phyloP scores from a whole-genome alignment of 2,113 vertebrate species.

The Amphilophus citrinellus region DNA sequence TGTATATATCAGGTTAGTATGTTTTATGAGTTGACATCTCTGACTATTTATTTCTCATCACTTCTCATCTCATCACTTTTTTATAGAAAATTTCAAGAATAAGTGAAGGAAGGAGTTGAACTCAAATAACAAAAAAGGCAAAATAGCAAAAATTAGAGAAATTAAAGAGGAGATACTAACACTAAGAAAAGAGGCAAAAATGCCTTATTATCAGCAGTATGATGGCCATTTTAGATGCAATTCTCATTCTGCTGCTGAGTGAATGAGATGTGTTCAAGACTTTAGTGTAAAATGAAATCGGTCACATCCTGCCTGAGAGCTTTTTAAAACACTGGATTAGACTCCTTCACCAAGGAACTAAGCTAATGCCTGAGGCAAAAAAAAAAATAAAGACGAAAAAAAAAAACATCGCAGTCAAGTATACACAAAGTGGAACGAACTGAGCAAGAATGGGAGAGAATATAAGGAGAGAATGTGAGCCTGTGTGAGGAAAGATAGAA shows the following conservation, averaged over 20 bases:
- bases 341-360: slow-evolving; percentile 41
- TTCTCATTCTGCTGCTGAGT: slow-evolving; percentile 45
- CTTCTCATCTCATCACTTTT: background rate
- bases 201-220: slow-evolving; percentile 38
- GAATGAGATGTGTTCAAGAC: slow-evolving; percentile 53
- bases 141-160: background rate
- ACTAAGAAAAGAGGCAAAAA: background rate
- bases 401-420: slow-evolving; percentile 17
- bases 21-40: background rate
- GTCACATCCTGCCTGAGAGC: slow-evolving; percentile 65
- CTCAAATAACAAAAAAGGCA: background rate
- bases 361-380: slow-evolving; percentile 59
- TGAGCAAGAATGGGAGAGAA: slow-evolving; percentile 9
- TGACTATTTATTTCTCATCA: background rate
- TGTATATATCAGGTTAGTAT: background rate
- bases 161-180: slow-evolving; percentile 16
- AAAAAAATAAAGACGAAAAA: background rate
- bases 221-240: slow-evolving; percentile 43
- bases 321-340: slow-evolving; percentile 68
- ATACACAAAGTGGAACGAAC: slow-evolving; percentile 12
- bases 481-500: background rate
- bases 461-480: background rate
- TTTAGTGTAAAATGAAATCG: slow-evolving; percentile 69
- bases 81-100: slow-evolving; percentile 6
- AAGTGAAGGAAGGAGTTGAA: slow-evolving; percentile 8